phyloP scores from a whole-genome alignment of 1,140 invertebrate genomes.

The Tenebrio molitor region DNA sequence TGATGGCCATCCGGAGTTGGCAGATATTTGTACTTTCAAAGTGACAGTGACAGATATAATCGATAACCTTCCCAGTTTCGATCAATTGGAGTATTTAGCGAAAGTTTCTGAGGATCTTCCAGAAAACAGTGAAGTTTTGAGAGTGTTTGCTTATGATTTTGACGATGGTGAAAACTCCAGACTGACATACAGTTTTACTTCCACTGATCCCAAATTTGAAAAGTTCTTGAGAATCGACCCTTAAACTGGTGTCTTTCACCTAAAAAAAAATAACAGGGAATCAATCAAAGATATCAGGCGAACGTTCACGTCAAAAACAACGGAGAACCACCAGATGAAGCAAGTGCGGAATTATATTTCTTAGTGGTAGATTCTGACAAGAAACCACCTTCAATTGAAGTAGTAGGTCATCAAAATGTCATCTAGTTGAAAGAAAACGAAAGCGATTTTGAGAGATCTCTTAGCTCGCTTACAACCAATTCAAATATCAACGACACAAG shows the following conservation, averaged over 20 bases:
- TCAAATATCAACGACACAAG: constrained; percentile 82
- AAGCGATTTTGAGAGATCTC: constrained; percentile 75
- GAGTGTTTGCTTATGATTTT: constrained; percentile 89
- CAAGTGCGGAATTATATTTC: constrained; percentile 82
- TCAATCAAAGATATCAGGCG: constrained; percentile 69
- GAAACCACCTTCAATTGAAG: constrained; percentile 82
- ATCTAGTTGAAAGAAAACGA: constrained; percentile 82
- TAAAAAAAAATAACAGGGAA: constrained; percentile 75
- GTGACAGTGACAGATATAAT: constrained; percentile 90
- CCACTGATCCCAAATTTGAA: constrained; percentile 67
- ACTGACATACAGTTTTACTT: constrained; percentile 70
- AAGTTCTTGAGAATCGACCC: constrained; percentile 84
- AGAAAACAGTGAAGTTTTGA: constrained; percentile 82
- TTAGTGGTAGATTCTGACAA: constrained; percentile 89
- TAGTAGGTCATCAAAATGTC: constrained; percentile 71
- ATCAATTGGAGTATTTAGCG: constrained; percentile 83
- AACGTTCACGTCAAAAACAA: constrained; percentile 76
- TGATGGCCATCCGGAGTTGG: constrained; percentile 85
- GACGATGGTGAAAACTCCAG: constrained; percentile 89
- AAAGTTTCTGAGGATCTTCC: constrained; percentile 82
- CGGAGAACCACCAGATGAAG: constrained; percentile 72
- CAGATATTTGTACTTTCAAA: constrained; percentile 90
- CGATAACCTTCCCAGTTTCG: constrained; percentile 89
- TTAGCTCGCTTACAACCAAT: constrained; percentile 78
- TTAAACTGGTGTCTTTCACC: constrained; percentile 83